A percentile compares a stretch with the other conserved stretches of the same genome.
Evolutionary conservation across 2,888 invertebrate genomes (phyloP).

Genomic region (Carcina quercana): DNA sequence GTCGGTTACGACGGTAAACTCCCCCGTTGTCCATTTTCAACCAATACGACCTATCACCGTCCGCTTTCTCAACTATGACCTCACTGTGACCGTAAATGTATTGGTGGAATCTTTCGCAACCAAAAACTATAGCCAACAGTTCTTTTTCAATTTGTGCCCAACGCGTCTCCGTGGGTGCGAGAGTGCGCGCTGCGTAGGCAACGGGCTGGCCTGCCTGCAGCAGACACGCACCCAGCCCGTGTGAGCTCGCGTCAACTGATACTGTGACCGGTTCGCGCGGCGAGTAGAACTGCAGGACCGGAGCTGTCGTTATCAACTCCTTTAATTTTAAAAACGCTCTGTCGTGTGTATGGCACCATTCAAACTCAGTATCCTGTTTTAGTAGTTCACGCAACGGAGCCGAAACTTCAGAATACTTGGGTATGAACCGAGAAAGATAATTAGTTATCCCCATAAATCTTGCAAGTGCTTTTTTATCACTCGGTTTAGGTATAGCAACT

Average conservation of each 20-base stretch:
- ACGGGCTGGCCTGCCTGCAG: conserved; percentile 12
- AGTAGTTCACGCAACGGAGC: conserved; percentile 7
- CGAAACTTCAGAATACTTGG: conserved; percentile 5
- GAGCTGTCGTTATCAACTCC: conserved; percentile 4
- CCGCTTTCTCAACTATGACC: background rate
- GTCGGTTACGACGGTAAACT: conserved; percentile 5
- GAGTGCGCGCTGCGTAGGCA: conserved; percentile 3
- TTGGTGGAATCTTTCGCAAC: conserved; percentile 10
- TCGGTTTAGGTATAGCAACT: background rate
- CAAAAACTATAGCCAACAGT: conserved; percentile 11
- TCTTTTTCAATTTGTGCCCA: conserved; percentile 14
- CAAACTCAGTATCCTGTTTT: conserved; percentile 4
- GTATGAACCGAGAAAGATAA: conserved; percentile 6
- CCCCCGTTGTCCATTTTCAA: conserved; percentile 6
- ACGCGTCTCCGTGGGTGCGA: conserved; percentile 3
- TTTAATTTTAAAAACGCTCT: conserved; percentile 4
- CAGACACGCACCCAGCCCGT: conserved; percentile 9
- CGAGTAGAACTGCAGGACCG: conserved; percentile 7
- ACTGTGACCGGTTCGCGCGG: conserved; percentile 8
- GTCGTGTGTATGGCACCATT: conserved; percentile 4
- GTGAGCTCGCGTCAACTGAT: conserved; percentile 7
- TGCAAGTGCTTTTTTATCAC: conserved; percentile 2
- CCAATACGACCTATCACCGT: conserved; percentile 6
- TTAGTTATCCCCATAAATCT: conserved; percentile 5
- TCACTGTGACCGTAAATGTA: conserved; percentile 14